Evolutionary conservation across 2,888 invertebrate genomes (phyloP).

Genomic region (Scaptomyza cyrtandrae): DNA sequence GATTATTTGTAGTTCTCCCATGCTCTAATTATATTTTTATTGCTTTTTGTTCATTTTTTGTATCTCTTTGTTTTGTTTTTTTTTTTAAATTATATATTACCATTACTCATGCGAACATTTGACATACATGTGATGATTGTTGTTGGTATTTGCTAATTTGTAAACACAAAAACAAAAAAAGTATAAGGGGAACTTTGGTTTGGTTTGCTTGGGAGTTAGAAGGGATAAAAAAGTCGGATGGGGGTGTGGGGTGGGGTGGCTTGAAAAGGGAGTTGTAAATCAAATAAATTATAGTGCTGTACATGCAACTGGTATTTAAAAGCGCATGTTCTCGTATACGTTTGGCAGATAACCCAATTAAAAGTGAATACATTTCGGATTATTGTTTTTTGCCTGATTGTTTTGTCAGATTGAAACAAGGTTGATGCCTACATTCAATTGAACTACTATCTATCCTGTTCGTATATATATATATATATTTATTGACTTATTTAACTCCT

Average conservation of each 20-base stretch:
- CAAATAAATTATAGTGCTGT: slow-evolving; percentile 63
- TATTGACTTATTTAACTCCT: slow-evolving; percentile 1
- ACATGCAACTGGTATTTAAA: slow-evolving; percentile 65
- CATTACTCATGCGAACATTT: slow-evolving; percentile 57
- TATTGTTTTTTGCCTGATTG: slow-evolving; percentile 8
- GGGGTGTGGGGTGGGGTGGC: too few relatives aligned
- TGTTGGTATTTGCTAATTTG: slow-evolving; percentile 40
- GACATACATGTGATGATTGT: slow-evolving; percentile 43
- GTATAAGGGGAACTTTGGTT: background rate
- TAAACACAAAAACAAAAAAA: slow-evolving; percentile 34
- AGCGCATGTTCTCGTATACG: slow-evolving; percentile 36
- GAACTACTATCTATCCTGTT: background rate
- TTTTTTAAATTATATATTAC: slow-evolving; percentile 38
- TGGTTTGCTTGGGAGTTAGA: background rate
- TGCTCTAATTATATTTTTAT: slow-evolving; percentile 26
- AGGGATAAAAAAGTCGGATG: too few relatives aligned
- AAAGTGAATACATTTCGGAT: slow-evolving; percentile 4
- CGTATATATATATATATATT: background rate
- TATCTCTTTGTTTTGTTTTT: slow-evolving; percentile 5
- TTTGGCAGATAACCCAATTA: slow-evolving; percentile 38
- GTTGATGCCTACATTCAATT: background rate
- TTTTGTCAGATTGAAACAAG: background rate
- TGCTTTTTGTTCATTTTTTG: slow-evolving; percentile 5
- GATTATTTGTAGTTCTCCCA: slow-evolving; percentile 30
- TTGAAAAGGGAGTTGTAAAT: slow-evolving; percentile 19